These are phyloP conservation scores for Kryptolebias marmoratus DNA, from an alignment of 2,113 vertebrate genomes.

Conservation along the genomic window DNA sequence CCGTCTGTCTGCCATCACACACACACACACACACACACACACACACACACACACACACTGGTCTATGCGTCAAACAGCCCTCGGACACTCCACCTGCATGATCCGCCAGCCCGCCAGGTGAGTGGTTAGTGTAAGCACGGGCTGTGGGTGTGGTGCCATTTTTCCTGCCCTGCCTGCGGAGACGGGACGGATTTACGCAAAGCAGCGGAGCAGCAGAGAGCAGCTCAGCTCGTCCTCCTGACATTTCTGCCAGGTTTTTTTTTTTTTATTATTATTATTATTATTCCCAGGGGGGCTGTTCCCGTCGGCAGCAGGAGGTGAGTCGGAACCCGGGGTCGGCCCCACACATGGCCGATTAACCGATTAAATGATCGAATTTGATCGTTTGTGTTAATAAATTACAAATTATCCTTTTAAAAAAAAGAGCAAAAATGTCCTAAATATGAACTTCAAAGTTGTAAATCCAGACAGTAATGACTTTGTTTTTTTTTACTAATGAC, in stretches of 20 bases:
- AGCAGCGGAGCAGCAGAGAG: slow-evolving; percentile 40
- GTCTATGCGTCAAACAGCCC: not conserved
- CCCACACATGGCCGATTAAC: not conserved
- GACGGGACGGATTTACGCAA: slow-evolving; percentile 34
- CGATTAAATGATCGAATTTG: not conserved
- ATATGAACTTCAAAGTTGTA: not conserved
- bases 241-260: slow-evolving; percentile 3
- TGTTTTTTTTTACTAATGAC: too few relatives aligned
- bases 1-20: not conserved
- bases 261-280: not conserved
- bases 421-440: too few relatives aligned
- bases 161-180: slow-evolving; percentile 25
- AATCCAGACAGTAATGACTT: not conserved
- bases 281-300: not conserved
- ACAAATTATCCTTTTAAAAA: not conserved
- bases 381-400: not conserved
- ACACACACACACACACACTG: not conserved
- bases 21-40: not conserved
- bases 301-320: slow-evolving; percentile 54
- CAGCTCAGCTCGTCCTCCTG: slow-evolving; percentile 37
- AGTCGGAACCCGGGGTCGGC: slow-evolving; percentile 35
- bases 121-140: slow-evolving; percentile 63
- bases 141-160: slow-evolving; percentile 69
- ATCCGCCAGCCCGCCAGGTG: slow-evolving; percentile 59
- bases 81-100: slow-evolving; percentile 45